These are phyloP conservation scores for Drosophila basisetae DNA, from an alignment of 2,888 invertebrate species.

Conservation along the genomic window DNA sequence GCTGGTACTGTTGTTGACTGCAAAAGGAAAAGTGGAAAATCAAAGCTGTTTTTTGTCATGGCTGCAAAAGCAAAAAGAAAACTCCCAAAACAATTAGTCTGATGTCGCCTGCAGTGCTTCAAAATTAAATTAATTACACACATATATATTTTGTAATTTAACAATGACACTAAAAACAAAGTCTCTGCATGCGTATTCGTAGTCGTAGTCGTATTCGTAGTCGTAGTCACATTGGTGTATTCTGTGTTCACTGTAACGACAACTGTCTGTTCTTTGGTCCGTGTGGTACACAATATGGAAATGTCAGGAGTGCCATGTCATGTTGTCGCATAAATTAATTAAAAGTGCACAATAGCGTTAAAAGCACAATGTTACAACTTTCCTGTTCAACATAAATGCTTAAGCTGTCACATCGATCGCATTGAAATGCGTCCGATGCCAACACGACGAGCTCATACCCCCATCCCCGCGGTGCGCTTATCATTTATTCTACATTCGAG, in stretches of 20 bases:
- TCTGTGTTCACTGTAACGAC: conserved; percentile 18
- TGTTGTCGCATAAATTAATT: conserved; percentile 56
- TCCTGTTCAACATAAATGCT: conserved; percentile 16
- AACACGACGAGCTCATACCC: background rate
- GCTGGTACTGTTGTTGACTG: conserved; percentile 24
- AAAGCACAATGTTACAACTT: conserved; percentile 22
- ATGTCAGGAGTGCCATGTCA: conserved; percentile 29
- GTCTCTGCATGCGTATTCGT: background rate
- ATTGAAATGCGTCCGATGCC: conserved; percentile 7
- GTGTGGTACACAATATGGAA: conserved; percentile 5
- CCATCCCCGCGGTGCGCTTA: conserved; percentile 9
- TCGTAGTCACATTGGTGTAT: background rate
- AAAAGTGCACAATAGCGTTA: conserved; percentile 37
- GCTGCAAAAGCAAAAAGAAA: conserved; percentile 35
- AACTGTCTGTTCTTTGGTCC: conserved; percentile 10
- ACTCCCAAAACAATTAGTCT: conserved; percentile 68
- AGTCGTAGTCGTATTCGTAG: background rate
- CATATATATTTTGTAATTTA: conserved; percentile 27
- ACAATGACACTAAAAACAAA: conserved; percentile 13
- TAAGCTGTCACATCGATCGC: conserved; percentile 21
- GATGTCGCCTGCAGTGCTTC: conserved; percentile 57
- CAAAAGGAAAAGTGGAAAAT: conserved; percentile 66
- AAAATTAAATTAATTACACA: conserved; percentile 52
- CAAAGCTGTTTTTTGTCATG: conserved; percentile 64
- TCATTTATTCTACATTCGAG: conserved; percentile 46